Evolutionary conservation across 2,113 vertebrate genomes (phyloP), one percentile per base, ranked within the genome.

Genomic region (Ptilorrhoa leucosticta): DNA sequence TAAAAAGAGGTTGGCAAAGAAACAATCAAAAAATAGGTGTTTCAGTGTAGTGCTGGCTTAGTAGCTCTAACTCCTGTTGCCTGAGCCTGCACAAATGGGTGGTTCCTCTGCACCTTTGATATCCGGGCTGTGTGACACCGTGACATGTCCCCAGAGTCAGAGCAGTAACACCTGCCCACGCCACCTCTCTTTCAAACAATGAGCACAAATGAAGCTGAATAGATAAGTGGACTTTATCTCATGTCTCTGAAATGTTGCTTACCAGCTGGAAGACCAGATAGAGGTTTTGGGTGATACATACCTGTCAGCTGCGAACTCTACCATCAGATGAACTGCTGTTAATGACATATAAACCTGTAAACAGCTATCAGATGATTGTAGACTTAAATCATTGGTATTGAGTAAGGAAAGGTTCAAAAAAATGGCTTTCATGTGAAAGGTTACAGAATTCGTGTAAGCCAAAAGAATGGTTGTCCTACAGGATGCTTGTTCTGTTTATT

Each of bases 381-480:
- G 26, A 37, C 28, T 75, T 40, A 40, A 85, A 72, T 79, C 15
- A 69, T 33, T 63, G 54, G 28, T 69, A 65, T 15, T 53, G 44
- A 82, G 22, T 21, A 56, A 71, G n/a, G 31, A 35, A 83, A 65
- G 30, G 50, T 50, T 93, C 13, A 83, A 82, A 79, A 5, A 53
- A 87, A 87, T 87, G 31, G 5, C 11, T 87, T 91, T 82, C 53
- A 61, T 23, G 48, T 72, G 61, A 69, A 85, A 91, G 23, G n/a
- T 53, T 79, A 60, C 12, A 45, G 60, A 82, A 77, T 64, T 54
- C 20, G 42, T 13, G 20, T 23, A 78, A 78, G 40, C 17, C 31
- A 35, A 64, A 83, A 57, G 21, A 83, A 57, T 28, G 17, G 9
- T n/a, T 90, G 17, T 82, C 24, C 14, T 91, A 22, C 6, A 75